Conservation (phyloP, 2,888 invertebrate genomes). For the Leucozona laternaria region DNA sequence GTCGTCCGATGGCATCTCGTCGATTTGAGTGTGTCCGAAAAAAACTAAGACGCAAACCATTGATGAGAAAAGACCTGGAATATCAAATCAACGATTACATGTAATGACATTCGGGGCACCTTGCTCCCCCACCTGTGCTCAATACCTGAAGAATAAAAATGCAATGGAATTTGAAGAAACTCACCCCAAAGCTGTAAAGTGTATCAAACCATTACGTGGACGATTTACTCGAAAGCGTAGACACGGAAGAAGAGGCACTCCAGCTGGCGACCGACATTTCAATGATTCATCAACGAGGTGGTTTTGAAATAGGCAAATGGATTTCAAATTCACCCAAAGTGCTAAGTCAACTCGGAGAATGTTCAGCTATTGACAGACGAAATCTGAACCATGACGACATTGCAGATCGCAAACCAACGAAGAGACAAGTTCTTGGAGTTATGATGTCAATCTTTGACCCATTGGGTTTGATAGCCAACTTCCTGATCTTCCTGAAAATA, state of each 20-base stretch:
- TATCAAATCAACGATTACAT: neutral
- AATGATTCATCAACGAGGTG: neutral
- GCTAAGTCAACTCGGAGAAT: too few relatives aligned
- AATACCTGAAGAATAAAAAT: too few relatives aligned
- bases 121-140: too few relatives aligned
- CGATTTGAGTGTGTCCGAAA: conserved; percentile 1
- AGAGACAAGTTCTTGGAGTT: neutral
- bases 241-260: neutral
- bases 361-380: neutral
- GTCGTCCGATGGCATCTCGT: neutral
- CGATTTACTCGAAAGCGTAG: neutral
- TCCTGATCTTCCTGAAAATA: neutral
- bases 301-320: too few relatives aligned
- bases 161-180: too few relatives aligned
- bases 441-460: too few relatives aligned
- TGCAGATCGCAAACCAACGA: neutral
- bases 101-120: too few relatives aligned
- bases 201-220: neutral
- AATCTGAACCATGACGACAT: neutral
- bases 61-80: neutral
- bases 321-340: too few relatives aligned
- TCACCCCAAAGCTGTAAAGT: neutral
- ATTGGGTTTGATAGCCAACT: neutral
- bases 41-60: neutral
- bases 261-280: neutral